These are phyloP conservation scores for Spilarctia lutea DNA, from an alignment of 2,888 invertebrate species.

Conservation along the genomic window DNA sequence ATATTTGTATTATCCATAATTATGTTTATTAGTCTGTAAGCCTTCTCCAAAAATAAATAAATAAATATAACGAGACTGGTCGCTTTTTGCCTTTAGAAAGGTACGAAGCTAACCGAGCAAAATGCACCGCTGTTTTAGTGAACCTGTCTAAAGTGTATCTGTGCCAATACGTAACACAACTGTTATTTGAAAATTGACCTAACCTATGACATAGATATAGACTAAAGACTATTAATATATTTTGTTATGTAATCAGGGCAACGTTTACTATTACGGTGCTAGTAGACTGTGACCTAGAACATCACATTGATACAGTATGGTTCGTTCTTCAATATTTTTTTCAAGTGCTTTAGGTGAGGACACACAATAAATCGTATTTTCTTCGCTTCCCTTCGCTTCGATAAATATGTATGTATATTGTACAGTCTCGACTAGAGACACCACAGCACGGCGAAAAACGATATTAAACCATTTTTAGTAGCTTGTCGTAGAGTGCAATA, in stretches of 20 bases:
- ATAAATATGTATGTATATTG: too few species aligned
- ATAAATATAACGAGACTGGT: too few species aligned
- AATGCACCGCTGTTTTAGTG: neutral
- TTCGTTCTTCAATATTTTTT: neutral
- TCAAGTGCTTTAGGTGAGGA: neutral
- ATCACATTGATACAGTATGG: constrained; percentile 8
- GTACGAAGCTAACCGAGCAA: neutral
- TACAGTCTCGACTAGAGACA: too few species aligned
- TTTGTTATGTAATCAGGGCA: constrained; percentile 18
- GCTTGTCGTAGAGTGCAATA: too few species aligned
- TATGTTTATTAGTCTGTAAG: too few species aligned
- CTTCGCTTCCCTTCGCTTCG: too few species aligned
- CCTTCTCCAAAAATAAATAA: too few species aligned
- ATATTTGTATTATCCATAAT: too few species aligned
- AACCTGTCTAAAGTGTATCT: neutral
- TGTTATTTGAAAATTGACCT: constrained; percentile 9
- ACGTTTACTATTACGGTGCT: constrained; percentile 26
- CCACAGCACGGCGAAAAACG: too few species aligned
- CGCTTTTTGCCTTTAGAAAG: too few species aligned
- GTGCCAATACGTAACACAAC: constrained; percentile 9
- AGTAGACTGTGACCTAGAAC: constrained; percentile 37
- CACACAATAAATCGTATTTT: neutral
- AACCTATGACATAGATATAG: constrained; percentile 9
- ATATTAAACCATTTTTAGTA: too few species aligned
- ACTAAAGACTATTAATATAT: constrained; percentile 9